Evolutionary conservation across 2,888 invertebrate species (phyloP).

Genomic region (Chesias legatella): DNA sequence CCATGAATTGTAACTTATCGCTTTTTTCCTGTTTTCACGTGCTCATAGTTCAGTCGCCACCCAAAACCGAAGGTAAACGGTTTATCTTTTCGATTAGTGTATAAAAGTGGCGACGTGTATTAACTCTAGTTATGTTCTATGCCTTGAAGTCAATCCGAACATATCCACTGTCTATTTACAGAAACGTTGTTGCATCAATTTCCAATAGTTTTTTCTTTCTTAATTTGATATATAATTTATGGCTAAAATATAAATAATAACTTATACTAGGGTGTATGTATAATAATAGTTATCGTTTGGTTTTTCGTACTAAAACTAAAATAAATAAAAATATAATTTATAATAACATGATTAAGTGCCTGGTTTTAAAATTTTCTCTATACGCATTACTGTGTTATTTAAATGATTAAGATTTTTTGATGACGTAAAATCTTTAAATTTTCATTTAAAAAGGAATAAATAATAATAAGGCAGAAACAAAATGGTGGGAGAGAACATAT

Average conservation of each 20-base stretch:
- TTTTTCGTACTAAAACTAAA: constrained; percentile 60
- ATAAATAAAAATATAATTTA: constrained; percentile 29
- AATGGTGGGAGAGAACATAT: constrained; percentile 57
- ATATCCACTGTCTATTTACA: constrained; percentile 31
- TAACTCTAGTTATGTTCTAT: too few relatives aligned
- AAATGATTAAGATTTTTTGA: too few relatives aligned
- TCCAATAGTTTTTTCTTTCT: constrained; percentile 11
- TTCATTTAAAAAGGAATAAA: constrained; percentile 19
- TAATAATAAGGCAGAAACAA: constrained; percentile 28
- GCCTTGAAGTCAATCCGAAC: constrained; percentile 5
- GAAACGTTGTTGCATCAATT: constrained; percentile 4
- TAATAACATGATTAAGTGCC: constrained; percentile 24
- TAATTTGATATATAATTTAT: constrained; percentile 35
- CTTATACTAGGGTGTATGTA: constrained; percentile 41
- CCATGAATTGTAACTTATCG: too few relatives aligned
- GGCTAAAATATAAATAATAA: constrained; percentile 38
- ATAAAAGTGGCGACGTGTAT: too few relatives aligned
- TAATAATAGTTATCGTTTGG: constrained; percentile 61
- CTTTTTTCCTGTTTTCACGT: too few relatives aligned
- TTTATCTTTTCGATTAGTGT: too few relatives aligned
- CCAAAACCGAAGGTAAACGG: too few relatives aligned
- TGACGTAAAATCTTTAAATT: constrained; percentile 4
- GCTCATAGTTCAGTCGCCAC: too few relatives aligned
- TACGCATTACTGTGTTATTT: constrained; percentile 11
- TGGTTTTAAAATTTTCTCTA: constrained; percentile 18